Base-by-base conservation (phyloP, 2,888 invertebrate species). In the Drosophila melanocephala region DNA sequence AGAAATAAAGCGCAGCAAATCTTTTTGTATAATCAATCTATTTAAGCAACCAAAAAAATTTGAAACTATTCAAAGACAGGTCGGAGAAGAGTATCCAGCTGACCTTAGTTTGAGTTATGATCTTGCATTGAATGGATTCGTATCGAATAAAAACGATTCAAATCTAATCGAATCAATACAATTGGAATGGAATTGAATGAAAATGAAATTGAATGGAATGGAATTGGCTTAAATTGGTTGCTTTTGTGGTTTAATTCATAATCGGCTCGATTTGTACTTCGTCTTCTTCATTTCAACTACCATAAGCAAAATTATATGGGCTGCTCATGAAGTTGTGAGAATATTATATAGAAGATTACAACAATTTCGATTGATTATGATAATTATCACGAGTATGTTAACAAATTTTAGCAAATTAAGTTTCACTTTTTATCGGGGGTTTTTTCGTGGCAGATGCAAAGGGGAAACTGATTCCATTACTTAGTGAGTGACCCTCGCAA, bases 31-130 rank as follows among this genome's bases (percentile, higher is more conserved):
- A 84, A 87, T 84, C 87, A 87, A 89, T 89, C 87, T 89, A 79
- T 81, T 83, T 80, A 72, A 68, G 77, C 84, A 83, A 87, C 75
- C 75, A 81, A 77, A 67, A 71, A 81, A 72, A 82, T 81, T 26
- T 26, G 26, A 26, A 26, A 26, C 26, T 26, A 26, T 26, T 26
- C 26, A 26, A 81, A 74, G 72, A 42, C 30, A 60, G 55, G 52
- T 53, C 56, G 22, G 74, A 79, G 73, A 72, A 77, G 65, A 68
- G 63, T 61, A 80, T 60, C 66, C 51, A 67, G 51, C 61, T 87
- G 85, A 85, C 85, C 85, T 85, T 82, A 88, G 84, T 55, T 79
- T 73, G 71, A 77, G 71, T 84, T 77, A 86, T 79, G 77, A 56
- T 74, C 65, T 74, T 85, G 74, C 83, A 75, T 75, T 83, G 62